A percentile compares a stretch with the other conserved stretches of the same genome.
Conservation (phyloP, 2,888 invertebrate genomes). For the Carterocephalus palaemon region DNA sequence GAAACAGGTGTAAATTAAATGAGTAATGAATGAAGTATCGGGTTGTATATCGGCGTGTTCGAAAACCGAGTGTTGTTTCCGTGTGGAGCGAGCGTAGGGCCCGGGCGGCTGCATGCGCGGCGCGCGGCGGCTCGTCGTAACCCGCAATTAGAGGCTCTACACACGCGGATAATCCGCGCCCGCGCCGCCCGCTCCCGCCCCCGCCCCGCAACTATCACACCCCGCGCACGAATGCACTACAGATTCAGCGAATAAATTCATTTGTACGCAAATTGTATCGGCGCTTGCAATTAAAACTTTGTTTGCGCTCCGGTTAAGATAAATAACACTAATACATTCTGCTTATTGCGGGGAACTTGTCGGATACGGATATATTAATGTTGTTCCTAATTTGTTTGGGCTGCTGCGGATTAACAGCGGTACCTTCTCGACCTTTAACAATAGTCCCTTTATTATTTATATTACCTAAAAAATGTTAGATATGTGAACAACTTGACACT, state of each 20-base stretch:
- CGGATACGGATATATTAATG: conserved; percentile 76
- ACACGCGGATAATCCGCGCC: conserved; percentile 69
- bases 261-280: conserved; percentile 79
- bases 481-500: neutral
- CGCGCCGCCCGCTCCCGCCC: conserved; percentile 38
- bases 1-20: conserved; percentile 2
- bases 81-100: conserved; percentile 29
- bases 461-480: neutral
- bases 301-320: conserved; percentile 76
- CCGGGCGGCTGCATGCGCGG: conserved; percentile 31
- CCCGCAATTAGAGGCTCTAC: conserved; percentile 74
- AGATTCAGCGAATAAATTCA: conserved; percentile 78
- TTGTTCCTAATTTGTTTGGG: conserved; percentile 77
- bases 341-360: conserved; percentile 75
- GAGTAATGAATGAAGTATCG: conserved; percentile 4
- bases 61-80: conserved; percentile 35
- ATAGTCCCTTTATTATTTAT: conserved; percentile 61
- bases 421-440: conserved; percentile 60
- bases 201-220: conserved; percentile 39
- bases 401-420: conserved; percentile 59
- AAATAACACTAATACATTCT: conserved; percentile 79
- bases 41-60: conserved; percentile 25
- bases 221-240: conserved; percentile 64
- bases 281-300: conserved; percentile 79
- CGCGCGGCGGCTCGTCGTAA: conserved; percentile 52